Percentiles rank a stretch among this genome's conserved stretches.
phyloP scores from a whole-genome alignment of 2,888 invertebrate genomes.

The Trilocha varians region DNA sequence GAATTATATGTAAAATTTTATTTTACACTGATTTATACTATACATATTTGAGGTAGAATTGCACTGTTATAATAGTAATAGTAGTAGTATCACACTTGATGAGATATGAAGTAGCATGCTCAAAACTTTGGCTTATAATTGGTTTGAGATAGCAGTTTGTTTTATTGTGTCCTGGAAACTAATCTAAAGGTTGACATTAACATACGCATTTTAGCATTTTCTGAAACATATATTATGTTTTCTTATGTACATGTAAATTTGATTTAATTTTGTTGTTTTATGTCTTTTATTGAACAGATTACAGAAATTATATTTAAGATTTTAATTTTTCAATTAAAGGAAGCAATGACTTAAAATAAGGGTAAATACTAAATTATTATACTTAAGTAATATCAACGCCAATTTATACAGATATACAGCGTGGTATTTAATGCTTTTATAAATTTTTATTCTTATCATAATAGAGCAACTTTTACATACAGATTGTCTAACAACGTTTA shows the following conservation, averaged over 20 bases:
- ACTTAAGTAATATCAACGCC: constrained; percentile 29
- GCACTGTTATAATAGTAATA: too few relatives aligned
- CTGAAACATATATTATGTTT: background rate
- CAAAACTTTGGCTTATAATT: too few relatives aligned
- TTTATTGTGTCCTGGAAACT: too few relatives aligned
- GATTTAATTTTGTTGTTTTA: background rate
- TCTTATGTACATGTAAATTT: background rate
- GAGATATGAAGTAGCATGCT: too few relatives aligned
- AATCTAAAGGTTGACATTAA: background rate
- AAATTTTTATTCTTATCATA: background rate
- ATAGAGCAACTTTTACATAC: constrained; percentile 4
- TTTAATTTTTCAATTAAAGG: constrained; percentile 29
- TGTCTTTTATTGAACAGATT: background rate
- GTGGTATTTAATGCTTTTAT: constrained; percentile 3
- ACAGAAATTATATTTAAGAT: constrained; percentile 19
- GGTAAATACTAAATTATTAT: constrained; percentile 32
- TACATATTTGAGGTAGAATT: background rate
- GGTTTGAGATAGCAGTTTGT: too few relatives aligned
- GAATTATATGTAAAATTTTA: background rate
- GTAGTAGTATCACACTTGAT: too few relatives aligned
- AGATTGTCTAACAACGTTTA: background rate
- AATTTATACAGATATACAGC: constrained; percentile 29
- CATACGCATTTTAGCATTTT: background rate
- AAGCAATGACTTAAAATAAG: constrained; percentile 32
- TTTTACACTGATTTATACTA: background rate